These are phyloP conservation scores for Onthophagus sagittarius DNA, from an alignment of 2,888 invertebrate species.

Conservation along the genomic window DNA sequence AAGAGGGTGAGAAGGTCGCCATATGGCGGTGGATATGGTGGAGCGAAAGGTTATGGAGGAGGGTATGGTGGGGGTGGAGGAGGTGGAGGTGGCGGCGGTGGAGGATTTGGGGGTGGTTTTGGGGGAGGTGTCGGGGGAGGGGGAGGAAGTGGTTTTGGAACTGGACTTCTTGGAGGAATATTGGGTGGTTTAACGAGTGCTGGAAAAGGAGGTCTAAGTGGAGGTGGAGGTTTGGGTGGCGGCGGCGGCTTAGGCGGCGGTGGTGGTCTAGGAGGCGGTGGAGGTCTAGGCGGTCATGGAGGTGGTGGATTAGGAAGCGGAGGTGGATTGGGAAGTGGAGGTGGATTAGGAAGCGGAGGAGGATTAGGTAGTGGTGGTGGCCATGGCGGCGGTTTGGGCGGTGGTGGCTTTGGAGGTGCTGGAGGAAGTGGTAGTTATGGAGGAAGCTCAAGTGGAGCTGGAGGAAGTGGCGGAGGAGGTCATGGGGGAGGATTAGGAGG, in stretches of 20 bases:
- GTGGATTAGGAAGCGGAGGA: neutral
- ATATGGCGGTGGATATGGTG: neutral
- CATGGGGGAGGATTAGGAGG: conserved; percentile 2
- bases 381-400: conserved; percentile 6
- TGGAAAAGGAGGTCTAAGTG: neutral
- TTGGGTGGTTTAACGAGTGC: conserved; percentile 13
- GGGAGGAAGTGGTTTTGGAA: conserved; percentile 11
- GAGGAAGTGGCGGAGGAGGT: neutral
- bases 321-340: conserved; percentile 14
- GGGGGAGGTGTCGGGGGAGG: neutral
- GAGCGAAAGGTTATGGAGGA: conserved; percentile 10
- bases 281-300: conserved; percentile 12
- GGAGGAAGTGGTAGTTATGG: conserved; percentile 15
- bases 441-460: neutral
- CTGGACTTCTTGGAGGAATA: conserved; percentile 14
- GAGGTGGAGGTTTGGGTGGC: neutral
- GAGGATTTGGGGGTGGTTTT: neutral
- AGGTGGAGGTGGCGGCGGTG: neutral
- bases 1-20: neutral
- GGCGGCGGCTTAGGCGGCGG: conserved; percentile 6
- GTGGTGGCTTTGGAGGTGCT: conserved; percentile 13
- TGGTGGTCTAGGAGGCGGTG: neutral
- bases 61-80: conserved; percentile 19
- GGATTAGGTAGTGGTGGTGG: conserved; percentile 2
- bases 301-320: conserved; percentile 15